These are phyloP conservation scores for Cecropterus lyciades DNA, from an alignment of 1,140 invertebrate species.

Conservation along the genomic window DNA sequence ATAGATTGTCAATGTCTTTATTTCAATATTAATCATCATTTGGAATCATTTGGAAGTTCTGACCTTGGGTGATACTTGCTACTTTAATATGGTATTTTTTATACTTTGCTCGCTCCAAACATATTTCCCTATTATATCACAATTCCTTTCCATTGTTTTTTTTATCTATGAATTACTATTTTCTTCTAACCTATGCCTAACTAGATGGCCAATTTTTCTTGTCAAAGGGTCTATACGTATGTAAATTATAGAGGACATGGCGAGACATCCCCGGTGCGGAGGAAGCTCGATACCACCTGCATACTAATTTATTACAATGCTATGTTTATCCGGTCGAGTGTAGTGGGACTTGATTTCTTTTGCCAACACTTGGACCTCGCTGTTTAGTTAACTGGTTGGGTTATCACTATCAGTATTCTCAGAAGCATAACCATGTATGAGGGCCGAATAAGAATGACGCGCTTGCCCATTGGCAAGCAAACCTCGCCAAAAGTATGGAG, in stretches of 20 bases:
- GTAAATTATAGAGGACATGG: constrained; percentile 63
- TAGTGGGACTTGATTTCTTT: constrained; percentile 35
- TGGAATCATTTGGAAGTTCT: no score
- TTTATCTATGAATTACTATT: background rate
- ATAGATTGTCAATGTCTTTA: background rate
- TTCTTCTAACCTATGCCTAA: constrained; percentile 16
- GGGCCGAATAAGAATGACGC: constrained; percentile 66
- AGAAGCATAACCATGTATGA: constrained; percentile 48
- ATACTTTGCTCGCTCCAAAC: no score
- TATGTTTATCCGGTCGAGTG: constrained; percentile 48
- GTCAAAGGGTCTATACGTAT: constrained; percentile 42
- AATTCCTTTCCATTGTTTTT: background rate
- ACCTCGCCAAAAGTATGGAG: constrained; percentile 67
- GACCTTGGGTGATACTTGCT: no score
- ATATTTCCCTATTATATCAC: background rate
- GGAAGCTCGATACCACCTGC: constrained; percentile 57
- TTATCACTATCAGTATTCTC: constrained; percentile 66
- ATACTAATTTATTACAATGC: constrained; percentile 69
- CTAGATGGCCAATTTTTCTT: constrained; percentile 33
- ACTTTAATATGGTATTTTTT: no score
- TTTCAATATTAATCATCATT: no score
- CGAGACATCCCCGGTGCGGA: constrained; percentile 55
- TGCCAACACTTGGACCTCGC: constrained; percentile 17
- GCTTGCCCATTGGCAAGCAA: constrained; percentile 57
- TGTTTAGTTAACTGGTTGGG: constrained; percentile 41